Evolutionary conservation across 1,140 invertebrate species (phyloP).

Genomic region (Drosophila sechellia): DNA sequence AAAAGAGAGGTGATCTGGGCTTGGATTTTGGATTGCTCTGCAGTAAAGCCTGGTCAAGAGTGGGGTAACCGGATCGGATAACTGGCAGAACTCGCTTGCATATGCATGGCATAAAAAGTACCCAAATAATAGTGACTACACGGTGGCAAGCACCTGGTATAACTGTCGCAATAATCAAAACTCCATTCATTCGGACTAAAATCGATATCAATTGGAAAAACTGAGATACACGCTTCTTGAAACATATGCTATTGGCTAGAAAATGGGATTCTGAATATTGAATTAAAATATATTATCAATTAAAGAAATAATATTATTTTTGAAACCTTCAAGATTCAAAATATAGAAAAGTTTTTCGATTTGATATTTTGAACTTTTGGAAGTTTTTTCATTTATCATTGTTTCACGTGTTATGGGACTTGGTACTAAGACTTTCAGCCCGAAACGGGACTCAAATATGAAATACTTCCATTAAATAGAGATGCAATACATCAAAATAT

Average conservation of each 20-base stretch:
- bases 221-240: slow-evolving; percentile 10
- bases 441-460: slow-evolving; percentile 27
- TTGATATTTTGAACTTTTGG: no score
- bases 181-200: slow-evolving; percentile 14
- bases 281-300: background rate
- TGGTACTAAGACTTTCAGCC: slow-evolving; percentile 39
- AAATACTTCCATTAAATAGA: slow-evolving; percentile 41
- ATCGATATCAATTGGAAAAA: slow-evolving; percentile 21
- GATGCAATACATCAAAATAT: slow-evolving; percentile 26
- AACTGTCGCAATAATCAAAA: slow-evolving; percentile 41
- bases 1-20: slow-evolving; percentile 3
- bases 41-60: slow-evolving; percentile 7
- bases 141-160: slow-evolving; percentile 39
- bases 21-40: slow-evolving; percentile 2
- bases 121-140: slow-evolving; percentile 19
- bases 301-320: background rate
- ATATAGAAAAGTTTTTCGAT: no score
- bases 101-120: slow-evolving; percentile 35
- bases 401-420: slow-evolving; percentile 38
- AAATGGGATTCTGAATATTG: background rate
- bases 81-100: slow-evolving; percentile 46
- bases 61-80: slow-evolving; percentile 50
- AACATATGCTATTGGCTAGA: slow-evolving; percentile 18
- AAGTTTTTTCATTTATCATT: no score
- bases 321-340: no score